phyloP scores from a whole-genome alignment of 2,888 invertebrate genomes.

The Leucophenga maculata region DNA sequence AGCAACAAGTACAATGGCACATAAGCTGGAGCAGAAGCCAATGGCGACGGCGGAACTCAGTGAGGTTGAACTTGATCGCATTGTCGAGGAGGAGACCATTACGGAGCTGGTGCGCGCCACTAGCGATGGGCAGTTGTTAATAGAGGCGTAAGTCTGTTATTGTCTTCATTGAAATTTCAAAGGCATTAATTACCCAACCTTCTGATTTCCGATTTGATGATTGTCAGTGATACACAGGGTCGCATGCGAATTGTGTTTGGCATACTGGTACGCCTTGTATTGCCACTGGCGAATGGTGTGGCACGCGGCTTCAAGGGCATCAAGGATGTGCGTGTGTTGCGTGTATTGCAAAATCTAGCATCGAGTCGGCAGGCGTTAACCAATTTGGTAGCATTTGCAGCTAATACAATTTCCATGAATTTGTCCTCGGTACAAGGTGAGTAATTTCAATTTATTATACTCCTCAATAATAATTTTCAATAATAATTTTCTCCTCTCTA shows the following conservation, averaged over 20 bases:
- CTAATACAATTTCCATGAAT: conserved; percentile 70
- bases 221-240: conserved; percentile 49
- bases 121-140: conserved; percentile 48
- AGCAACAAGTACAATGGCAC: conserved; percentile 15
- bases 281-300: conserved; percentile 69
- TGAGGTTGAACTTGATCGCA: conserved; percentile 61
- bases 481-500: conserved; percentile 28
- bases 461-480: neutral
- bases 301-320: conserved; percentile 68
- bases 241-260: conserved; percentile 69
- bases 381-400: conserved; percentile 70
- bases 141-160: conserved; percentile 57
- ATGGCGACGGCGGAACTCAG: conserved; percentile 1
- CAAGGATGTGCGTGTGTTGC: conserved; percentile 65
- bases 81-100: conserved; percentile 63
- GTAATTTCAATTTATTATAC: conserved; percentile 22
- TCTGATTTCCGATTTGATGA: too few relatives aligned
- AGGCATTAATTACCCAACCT: neutral
- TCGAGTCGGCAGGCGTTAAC: conserved; percentile 68
- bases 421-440: conserved; percentile 71
- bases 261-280: conserved; percentile 68
- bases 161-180: neutral
- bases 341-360: conserved; percentile 62
- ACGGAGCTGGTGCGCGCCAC: conserved; percentile 60
- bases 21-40: conserved; percentile 1